Conservation (phyloP, 2,888 invertebrate species). For the Watsonalla cultraria region DNA sequence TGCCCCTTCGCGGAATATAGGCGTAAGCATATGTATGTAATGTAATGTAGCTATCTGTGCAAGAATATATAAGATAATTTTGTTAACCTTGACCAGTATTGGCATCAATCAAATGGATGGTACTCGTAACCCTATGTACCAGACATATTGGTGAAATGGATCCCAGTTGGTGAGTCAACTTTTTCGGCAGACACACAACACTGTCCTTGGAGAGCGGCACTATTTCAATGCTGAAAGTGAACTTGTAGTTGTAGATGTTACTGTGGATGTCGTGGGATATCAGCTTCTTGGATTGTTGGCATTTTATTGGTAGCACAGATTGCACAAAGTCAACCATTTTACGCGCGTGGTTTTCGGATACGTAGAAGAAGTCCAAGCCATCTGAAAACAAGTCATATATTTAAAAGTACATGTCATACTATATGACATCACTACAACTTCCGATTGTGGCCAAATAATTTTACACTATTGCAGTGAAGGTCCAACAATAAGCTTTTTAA, state of each 20-base stretch:
- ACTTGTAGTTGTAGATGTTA: constrained; percentile 98
- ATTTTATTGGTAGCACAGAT: constrained; percentile 92
- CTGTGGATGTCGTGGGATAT: constrained; percentile 98
- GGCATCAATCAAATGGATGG: constrained; percentile 96
- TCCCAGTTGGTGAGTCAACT: constrained; percentile 91
- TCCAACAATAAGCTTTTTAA: too few species aligned
- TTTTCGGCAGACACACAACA: constrained; percentile 92
- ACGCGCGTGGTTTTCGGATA: constrained; percentile 92
- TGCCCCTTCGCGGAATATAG: too few species aligned
- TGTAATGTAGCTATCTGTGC: too few species aligned
- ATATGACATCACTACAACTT: too few species aligned
- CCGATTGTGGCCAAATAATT: too few species aligned
- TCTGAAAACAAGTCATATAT: constrained; percentile 74
- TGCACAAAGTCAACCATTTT: constrained; percentile 97
- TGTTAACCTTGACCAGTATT: constrained; percentile 86
- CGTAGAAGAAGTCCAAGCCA: constrained; percentile 97
- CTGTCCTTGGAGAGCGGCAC: constrained; percentile 97
- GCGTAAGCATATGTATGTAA: too few species aligned
- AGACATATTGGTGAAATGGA: constrained; percentile 93
- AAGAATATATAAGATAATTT: too few species aligned
- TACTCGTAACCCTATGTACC: constrained; percentile 91
- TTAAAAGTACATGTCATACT: constrained; percentile 1
- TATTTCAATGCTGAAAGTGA: constrained; percentile 95
- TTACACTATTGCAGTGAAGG: too few species aligned
- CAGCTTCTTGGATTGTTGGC: constrained; percentile 94